phyloP scores from a whole-genome alignment of 2,888 invertebrate species.

The Linnaemya tessellans region DNA sequence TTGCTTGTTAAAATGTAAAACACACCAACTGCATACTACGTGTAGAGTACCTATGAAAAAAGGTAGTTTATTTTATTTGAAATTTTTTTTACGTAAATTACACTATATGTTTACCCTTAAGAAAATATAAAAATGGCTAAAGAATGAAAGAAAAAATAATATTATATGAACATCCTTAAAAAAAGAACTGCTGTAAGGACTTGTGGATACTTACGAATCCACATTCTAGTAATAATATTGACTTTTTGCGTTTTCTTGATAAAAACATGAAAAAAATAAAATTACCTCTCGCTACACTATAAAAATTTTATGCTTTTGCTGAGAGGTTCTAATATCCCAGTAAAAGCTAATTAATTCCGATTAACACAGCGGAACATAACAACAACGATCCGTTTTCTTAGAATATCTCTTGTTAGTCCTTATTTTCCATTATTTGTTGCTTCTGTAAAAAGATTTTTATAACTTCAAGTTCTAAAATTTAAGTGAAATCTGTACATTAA shows the following conservation, averaged over 20 bases:
- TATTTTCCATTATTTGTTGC: no score
- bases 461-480: no score
- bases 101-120: conserved; percentile 12
- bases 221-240: conserved; percentile 62
- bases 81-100: conserved; percentile 13
- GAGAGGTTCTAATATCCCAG: neutral
- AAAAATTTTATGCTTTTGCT: neutral
- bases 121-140: conserved; percentile 7
- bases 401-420: no score
- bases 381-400: no score
- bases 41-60: conserved; percentile 23
- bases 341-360: no score
- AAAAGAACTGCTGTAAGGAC: conserved; percentile 45
- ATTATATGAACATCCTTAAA: conserved; percentile 37
- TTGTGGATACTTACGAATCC: conserved; percentile 22
- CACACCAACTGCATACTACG: neutral
- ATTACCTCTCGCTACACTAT: conserved; percentile 6
- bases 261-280: conserved; percentile 13
- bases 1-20: conserved; percentile 1
- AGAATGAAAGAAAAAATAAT: conserved; percentile 22
- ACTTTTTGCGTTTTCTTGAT: conserved; percentile 29
- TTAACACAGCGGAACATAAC: no score
- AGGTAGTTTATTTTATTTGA: conserved; percentile 18
- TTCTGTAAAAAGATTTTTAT: no score
- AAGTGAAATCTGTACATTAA: no score